Conservation (phyloP, 2,888 invertebrate species). For the Gortyna flavago region DNA sequence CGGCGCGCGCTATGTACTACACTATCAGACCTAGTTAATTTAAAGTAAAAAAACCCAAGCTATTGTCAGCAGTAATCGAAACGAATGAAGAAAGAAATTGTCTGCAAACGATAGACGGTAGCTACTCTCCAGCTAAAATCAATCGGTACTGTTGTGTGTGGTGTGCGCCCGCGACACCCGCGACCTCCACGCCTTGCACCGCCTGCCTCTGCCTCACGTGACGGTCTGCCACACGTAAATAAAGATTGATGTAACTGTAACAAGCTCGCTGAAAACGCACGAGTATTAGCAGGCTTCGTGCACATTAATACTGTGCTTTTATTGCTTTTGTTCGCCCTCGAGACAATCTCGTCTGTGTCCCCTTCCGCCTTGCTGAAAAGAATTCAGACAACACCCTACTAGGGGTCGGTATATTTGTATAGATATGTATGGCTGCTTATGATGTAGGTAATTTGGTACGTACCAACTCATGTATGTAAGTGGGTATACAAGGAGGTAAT, state of each 20-base stretch:
- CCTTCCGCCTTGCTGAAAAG: conserved; percentile 38
- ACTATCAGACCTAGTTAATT: not conserved
- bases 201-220: conserved; percentile 66
- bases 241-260: conserved; percentile 49
- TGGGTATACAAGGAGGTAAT: not conserved
- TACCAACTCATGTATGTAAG: too few species aligned
- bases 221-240: conserved; percentile 40
- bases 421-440: not conserved
- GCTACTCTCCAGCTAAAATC: conserved; percentile 17
- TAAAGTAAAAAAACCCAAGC: not conserved
- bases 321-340: conserved; percentile 23
- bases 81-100: conserved; percentile 3
- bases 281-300: conserved; percentile 21
- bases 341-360: conserved; percentile 20
- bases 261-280: conserved; percentile 35
- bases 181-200: conserved; percentile 71
- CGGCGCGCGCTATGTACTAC: not conserved
- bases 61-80: conserved; percentile 13
- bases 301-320: conserved; percentile 26
- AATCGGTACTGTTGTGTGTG: conserved; percentile 25
- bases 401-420: not conserved
- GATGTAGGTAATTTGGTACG: not conserved
- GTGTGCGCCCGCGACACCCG: conserved; percentile 5
- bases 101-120: not conserved
- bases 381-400: conserved; percentile 7